A percentile compares a stretch with the other conserved stretches of the same genome.
These are phyloP conservation scores for Acipenser oxyrinchus DNA, from an alignment of 2,797 vertebrate species.

Conservation along the genomic window DNA sequence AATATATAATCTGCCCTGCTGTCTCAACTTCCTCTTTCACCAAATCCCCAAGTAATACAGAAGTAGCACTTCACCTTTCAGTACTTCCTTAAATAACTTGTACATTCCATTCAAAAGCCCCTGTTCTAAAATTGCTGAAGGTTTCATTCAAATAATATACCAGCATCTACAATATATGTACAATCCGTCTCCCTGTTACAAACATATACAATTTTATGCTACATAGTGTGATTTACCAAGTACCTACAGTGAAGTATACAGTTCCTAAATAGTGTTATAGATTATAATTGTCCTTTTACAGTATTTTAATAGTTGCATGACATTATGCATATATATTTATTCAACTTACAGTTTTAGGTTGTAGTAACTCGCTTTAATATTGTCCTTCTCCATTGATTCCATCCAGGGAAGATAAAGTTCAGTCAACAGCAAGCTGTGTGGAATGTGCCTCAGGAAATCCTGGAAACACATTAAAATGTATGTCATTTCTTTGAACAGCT, in stretches of 20 bases:
- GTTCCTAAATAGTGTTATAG: too few species aligned
- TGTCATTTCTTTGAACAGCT: too few species aligned
- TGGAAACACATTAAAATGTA: conserved; percentile 34
- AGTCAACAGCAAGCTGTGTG: conserved; percentile 71
- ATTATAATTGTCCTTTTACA: too few species aligned
- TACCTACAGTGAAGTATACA: too few species aligned
- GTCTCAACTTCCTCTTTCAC: conserved; percentile 30
- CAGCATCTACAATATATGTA: too few species aligned
- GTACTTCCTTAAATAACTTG: conserved; percentile 26
- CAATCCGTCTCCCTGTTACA: too few species aligned
- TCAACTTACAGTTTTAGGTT: conserved; percentile 70
- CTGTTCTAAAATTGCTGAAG: background rate
- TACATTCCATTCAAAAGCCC: conserved; percentile 37
- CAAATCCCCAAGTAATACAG: conserved; percentile 19
- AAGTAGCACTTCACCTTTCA: conserved; percentile 24
- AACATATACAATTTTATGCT: too few species aligned
- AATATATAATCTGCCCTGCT: too few species aligned
- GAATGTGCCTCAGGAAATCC: conserved; percentile 87
- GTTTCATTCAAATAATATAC: too few species aligned
- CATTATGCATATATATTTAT: too few species aligned
- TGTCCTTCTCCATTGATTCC: conserved; percentile 58
- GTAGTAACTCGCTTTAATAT: conserved; percentile 49
- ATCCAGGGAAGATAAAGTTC: conserved; percentile 79
- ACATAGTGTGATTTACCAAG: too few species aligned
- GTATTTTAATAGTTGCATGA: too few species aligned